A percentile compares a stretch with the other conserved stretches of the same genome.
Conservation (phyloP, 2,888 invertebrate species). For the Leucoma salicis region DNA sequence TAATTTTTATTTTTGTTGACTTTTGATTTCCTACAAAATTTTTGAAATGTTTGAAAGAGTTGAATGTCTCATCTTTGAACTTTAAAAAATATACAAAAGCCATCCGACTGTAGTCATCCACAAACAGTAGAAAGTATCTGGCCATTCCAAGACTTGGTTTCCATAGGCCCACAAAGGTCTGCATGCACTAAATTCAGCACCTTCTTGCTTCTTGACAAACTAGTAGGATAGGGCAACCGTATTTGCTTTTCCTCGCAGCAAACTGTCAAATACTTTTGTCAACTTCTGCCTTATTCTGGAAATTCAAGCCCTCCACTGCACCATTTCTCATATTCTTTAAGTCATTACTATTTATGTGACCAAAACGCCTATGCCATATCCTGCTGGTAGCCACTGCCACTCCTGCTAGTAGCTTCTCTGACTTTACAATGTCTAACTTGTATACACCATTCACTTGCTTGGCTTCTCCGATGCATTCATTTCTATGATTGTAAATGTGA, state of each 20-base stretch:
- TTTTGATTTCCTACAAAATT: not conserved
- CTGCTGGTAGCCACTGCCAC: not conserved
- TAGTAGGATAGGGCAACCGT: too few species aligned
- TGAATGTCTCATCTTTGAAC: not conserved
- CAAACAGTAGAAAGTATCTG: not conserved
- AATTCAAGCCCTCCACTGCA: not conserved
- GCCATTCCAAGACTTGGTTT: not conserved
- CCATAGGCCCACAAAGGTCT: too few species aligned
- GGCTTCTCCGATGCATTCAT: not conserved
- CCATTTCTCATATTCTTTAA: not conserved
- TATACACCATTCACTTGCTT: constrained; percentile 1
- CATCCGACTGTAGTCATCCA: not conserved
- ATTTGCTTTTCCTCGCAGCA: too few species aligned
- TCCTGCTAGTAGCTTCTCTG: constrained; percentile 1
- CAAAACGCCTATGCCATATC: not conserved
- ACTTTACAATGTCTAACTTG: constrained; percentile 5
- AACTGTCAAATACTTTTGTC: not conserved
- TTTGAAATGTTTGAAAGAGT: not conserved
- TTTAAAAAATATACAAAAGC: not conserved
- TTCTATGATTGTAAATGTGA: too few species aligned
- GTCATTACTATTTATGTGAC: not conserved
- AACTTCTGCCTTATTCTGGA: not conserved
- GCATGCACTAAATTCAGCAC: too few species aligned
- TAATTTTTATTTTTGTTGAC: not conserved
- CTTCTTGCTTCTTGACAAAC: too few species aligned